Percentiles rank a stretch among this genome's conserved stretches.
Evolutionary conservation across 1,140 invertebrate species (phyloP).

Genomic region (Camponotus floridanus): DNA sequence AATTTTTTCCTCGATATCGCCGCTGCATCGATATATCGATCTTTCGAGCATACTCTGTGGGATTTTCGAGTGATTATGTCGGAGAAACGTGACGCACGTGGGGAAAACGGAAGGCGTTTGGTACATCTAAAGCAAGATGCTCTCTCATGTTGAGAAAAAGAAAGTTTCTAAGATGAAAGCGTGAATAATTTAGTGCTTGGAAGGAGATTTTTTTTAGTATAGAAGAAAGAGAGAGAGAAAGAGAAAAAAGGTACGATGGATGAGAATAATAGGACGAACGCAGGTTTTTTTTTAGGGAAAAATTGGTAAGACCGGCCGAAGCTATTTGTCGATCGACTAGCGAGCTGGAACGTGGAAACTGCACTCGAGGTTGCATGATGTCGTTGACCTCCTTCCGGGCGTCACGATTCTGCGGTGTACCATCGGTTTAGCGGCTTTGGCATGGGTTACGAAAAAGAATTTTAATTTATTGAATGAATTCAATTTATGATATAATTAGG

Average conservation of each 20-base stretch:
- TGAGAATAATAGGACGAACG: conserved; percentile 7
- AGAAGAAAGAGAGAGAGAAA: neutral
- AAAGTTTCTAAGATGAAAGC: conserved; percentile 22
- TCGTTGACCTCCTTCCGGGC: conserved; percentile 71
- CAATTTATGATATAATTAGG: neutral
- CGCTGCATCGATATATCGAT: too few species aligned
- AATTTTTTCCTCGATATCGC: neutral
- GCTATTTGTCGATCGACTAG: conserved; percentile 63
- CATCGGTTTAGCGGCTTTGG: conserved; percentile 50
- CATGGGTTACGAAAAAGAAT: conserved; percentile 28
- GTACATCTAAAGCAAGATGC: neutral
- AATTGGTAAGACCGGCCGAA: conserved; percentile 24
- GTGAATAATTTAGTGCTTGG: conserved; percentile 11
- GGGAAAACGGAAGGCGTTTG: neutral
- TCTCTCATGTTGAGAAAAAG: conserved; percentile 2
- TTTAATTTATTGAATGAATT: conserved; percentile 4
- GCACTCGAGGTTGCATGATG: conserved; percentile 60
- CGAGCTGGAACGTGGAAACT: conserved; percentile 63
- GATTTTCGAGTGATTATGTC: neutral
- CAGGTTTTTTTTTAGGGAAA: conserved; percentile 3
- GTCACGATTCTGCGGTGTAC: conserved; percentile 47
- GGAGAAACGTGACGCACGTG: neutral
- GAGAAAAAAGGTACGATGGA: neutral
- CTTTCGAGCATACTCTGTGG: neutral
- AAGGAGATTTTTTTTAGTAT: neutral